phyloP scores from a whole-genome alignment of 2,797 vertebrate species.

The Champsocephalus gunnari region DNA sequence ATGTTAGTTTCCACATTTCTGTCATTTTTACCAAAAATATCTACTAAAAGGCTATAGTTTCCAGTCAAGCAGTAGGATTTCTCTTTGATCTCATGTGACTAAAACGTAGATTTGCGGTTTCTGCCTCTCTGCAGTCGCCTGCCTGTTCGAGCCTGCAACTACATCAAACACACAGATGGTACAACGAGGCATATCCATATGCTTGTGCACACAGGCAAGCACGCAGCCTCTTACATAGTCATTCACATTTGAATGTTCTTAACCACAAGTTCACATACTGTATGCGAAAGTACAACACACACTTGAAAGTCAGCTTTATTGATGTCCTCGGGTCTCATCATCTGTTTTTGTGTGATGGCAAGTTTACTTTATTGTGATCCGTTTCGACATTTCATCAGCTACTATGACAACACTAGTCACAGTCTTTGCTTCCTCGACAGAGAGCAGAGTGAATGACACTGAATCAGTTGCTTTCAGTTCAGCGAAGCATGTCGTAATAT shows the following conservation, averaged over 20 bases:
- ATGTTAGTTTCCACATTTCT: conserved; percentile 30
- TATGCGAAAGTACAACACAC: conserved; percentile 10
- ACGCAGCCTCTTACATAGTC: background rate
- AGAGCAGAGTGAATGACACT: conserved; percentile 10
- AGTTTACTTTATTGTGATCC: conserved; percentile 9
- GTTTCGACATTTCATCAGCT: conserved; percentile 14
- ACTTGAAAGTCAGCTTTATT: background rate
- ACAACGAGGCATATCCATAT: conserved; percentile 8
- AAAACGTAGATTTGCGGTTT: conserved; percentile 20
- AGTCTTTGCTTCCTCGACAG: conserved; percentile 7
- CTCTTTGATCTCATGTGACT: conserved; percentile 42
- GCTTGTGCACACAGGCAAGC: background rate
- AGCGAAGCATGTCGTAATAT: conserved; percentile 23
- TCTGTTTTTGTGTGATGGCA: conserved; percentile 20
- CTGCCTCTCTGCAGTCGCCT: conserved; percentile 12
- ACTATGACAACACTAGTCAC: background rate
- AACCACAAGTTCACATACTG: background rate
- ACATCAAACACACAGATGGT: conserved; percentile 19
- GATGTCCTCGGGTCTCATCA: conserved; percentile 1
- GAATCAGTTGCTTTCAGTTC: conserved; percentile 25
- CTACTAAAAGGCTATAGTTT: conserved; percentile 36
- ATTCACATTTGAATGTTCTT: conserved; percentile 22
- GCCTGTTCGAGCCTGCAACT: conserved; percentile 20
- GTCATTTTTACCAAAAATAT: conserved; percentile 30
- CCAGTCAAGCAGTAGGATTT: conserved; percentile 22